These are phyloP conservation scores for Octopus sinensis DNA, from an alignment of 1,140 invertebrate genomes.

Conservation along the genomic window DNA sequence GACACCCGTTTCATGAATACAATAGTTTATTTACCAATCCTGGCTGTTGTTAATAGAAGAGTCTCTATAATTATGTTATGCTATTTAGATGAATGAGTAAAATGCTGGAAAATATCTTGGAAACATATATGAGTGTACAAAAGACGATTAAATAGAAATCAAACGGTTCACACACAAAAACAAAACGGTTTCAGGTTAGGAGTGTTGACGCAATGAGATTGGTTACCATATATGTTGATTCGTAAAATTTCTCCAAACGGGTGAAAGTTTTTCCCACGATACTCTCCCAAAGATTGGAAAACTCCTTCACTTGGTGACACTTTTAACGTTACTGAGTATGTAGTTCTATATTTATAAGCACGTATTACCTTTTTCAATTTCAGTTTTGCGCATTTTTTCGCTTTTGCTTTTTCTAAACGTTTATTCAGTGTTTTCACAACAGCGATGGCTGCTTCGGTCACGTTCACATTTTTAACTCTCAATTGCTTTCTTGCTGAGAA, in stretches of 20 bases:
- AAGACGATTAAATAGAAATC: no score
- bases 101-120: no score
- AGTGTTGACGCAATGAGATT: conserved; percentile 46
- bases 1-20: no score
- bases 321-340: conserved; percentile 46
- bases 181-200: conserved; percentile 50
- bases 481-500: neutral
- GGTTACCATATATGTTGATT: conserved; percentile 50
- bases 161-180: conserved; percentile 33
- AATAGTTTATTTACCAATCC: no score
- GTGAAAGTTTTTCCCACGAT: conserved; percentile 26
- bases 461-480: neutral
- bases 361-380: neutral
- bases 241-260: conserved; percentile 48
- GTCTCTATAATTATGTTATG: no score
- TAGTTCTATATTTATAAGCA: conserved; percentile 29
- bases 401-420: neutral
- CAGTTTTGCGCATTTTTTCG: neutral
- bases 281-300: conserved; percentile 47
- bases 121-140: no score
- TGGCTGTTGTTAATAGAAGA: no score
- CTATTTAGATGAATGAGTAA: no score
- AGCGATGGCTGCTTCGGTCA: neutral
- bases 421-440: neutral
- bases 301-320: conserved; percentile 45